Conservation (phyloP, 2,797 vertebrate species). For the Telmatherina bonti region DNA sequence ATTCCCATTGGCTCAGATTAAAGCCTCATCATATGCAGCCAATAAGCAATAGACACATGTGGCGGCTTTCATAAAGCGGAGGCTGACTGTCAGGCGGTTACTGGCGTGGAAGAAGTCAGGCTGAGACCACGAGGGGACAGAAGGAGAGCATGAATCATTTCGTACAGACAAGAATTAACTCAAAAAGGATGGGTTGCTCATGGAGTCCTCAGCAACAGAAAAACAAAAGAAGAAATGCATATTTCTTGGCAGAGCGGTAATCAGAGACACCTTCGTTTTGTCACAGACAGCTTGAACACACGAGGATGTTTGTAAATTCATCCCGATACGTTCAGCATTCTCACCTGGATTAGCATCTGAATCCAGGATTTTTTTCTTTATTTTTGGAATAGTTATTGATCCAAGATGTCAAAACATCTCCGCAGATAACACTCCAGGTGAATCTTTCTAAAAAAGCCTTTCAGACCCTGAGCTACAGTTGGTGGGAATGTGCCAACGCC, state of each 20-base stretch:
- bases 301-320: no score
- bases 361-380: not conserved
- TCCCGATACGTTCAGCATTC: not conserved
- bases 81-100: constrained; percentile 59
- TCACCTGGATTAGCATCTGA: constrained; percentile 5
- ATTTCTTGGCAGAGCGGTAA: constrained; percentile 27
- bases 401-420: constrained; percentile 23
- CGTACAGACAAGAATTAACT: constrained; percentile 54
- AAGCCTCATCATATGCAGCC: constrained; percentile 61
- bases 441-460: constrained; percentile 23
- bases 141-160: constrained; percentile 64
- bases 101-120: constrained; percentile 53
- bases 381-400: not conserved
- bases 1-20: constrained; percentile 54
- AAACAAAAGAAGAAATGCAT: constrained; percentile 42
- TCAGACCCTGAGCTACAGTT: constrained; percentile 35
- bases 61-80: constrained; percentile 59
- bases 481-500: constrained; percentile 53
- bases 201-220: not conserved
- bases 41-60: constrained; percentile 65
- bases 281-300: constrained; percentile 4
- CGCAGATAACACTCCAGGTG: constrained; percentile 30
- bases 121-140: constrained; percentile 52
- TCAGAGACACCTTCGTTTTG: constrained; percentile 6
- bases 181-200: constrained; percentile 38